These are phyloP conservation scores for Aramus guarauna DNA, from an alignment of 2,113 vertebrate genomes.

Conservation along the genomic window DNA sequence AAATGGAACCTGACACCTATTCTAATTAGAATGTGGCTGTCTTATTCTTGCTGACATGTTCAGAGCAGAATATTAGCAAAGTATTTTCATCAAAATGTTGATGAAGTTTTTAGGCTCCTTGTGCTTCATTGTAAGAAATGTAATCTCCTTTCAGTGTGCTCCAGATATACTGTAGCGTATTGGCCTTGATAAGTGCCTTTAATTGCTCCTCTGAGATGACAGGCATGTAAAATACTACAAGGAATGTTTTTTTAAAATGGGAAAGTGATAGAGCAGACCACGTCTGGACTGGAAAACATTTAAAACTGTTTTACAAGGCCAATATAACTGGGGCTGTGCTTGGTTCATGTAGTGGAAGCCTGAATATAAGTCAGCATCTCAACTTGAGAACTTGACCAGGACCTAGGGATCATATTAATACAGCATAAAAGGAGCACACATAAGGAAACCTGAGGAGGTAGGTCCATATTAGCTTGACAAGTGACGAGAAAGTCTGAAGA, in stretches of 20 bases:
- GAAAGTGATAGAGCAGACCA: not conserved
- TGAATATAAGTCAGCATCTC: not conserved
- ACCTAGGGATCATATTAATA: not conserved
- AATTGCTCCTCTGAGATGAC: not conserved
- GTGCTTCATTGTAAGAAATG: not conserved
- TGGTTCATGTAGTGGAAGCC: not conserved
- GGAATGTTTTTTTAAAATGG: not conserved
- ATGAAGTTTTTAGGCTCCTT: not conserved
- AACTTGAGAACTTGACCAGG: not conserved
- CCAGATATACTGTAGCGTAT: not conserved
- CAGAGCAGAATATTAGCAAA: not conserved
- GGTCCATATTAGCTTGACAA: not conserved
- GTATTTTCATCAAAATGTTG: not conserved
- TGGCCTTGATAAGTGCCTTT: not conserved
- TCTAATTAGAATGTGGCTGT: not conserved
- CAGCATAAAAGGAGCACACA: not conserved
- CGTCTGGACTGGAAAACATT: not conserved
- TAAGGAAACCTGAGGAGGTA: not conserved
- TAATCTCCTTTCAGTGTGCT: not conserved
- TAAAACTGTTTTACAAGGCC: not conserved
- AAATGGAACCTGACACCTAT: not conserved
- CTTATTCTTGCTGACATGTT: accelerated
- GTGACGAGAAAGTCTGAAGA: not conserved
- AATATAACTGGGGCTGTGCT: not conserved
- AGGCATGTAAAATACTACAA: accelerated